Evolutionary conservation across 2,797 vertebrate species (phyloP), one percentile per base, ranked within the genome.

Genomic region (Synanceia verrucosa): DNA sequence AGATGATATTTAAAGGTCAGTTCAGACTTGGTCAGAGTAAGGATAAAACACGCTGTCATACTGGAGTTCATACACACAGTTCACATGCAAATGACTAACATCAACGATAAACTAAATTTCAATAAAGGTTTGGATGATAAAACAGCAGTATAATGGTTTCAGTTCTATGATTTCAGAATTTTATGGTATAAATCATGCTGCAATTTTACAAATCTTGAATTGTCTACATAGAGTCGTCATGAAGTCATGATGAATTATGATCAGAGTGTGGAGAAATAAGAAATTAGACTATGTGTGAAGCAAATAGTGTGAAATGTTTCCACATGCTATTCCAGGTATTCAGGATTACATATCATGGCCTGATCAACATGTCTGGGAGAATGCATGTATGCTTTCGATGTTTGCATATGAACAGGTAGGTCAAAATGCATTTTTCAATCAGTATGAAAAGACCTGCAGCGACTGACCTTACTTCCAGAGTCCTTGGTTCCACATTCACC

Each of bases 381-480:
- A 83, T 87, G 76, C 91, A 55, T 34, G 36, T 55, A 65, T 82
- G 81, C 57, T 86, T 85, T 86, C 26, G 73, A 87, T 91, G 89
- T 91, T 92, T 95, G 92, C 92, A 91, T 91, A 96, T 95, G 95
- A 95, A 96, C 93, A 96, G 91, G 91, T 94, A 73, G 94, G 93
- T 96, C 94, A 96, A 95, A 96, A 96, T 93, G 95, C 93, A 96
- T 95, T 96, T 95, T 81, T 94, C 93, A 96, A 95, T 96, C 96
- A 96, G 95, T 95, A 94, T 95, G 94, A 96, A 97, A 97, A 97
- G 96, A 96, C 96, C 96, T 96, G 96, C 95, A 97, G 95, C 81
- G 94, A 99, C 97, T 99, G 95, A 99, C 97, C 97, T 99, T 97
- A 96, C 97, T 98, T 96, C 96, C 97, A 92, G 97, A 98, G 96